phyloP scores from a whole-genome alignment of 1,140 invertebrate genomes.

The Venturia canescens region DNA sequence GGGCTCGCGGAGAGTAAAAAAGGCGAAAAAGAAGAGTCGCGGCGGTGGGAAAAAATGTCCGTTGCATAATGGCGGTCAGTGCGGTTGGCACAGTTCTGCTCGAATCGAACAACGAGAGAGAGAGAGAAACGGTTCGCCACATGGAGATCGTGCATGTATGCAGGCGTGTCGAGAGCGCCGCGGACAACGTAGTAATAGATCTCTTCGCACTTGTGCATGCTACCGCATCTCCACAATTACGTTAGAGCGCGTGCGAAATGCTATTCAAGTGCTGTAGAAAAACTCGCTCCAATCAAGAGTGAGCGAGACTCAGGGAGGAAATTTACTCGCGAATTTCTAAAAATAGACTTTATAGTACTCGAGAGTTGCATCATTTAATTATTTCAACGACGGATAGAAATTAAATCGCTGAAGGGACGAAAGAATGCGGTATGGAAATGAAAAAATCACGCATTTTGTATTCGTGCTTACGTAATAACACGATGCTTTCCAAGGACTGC shows the following conservation, averaged over 20 bases:
- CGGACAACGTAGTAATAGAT: slow-evolving; percentile 31
- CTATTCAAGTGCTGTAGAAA: slow-evolving; percentile 42
- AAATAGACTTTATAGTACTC: slow-evolving; percentile 29
- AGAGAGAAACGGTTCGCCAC: slow-evolving; percentile 14
- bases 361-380: slow-evolving; percentile 4
- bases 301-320: not conserved
- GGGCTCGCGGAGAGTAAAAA: slow-evolving; percentile 40
- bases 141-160: not conserved
- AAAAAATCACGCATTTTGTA: not conserved
- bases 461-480: not conserved
- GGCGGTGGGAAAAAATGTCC: slow-evolving; percentile 46
- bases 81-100: slow-evolving; percentile 64
- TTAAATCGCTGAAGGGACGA: not conserved
- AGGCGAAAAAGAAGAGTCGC: not conserved
- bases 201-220: slow-evolving; percentile 59
- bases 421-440: not conserved
- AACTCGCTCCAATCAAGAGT: not conserved
- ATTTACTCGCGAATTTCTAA: slow-evolving; percentile 4
- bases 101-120: slow-evolving; percentile 29
- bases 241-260: slow-evolving; percentile 3
- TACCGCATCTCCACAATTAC: slow-evolving; percentile 44
- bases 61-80: slow-evolving; percentile 62
- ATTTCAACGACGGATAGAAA: not conserved
- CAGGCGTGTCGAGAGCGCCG: not conserved
- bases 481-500: too few relatives aligned